Percentiles rank a stretch among this genome's conserved stretches.
phyloP scores from a whole-genome alignment of 2,888 invertebrate genomes.

The Andricus quercusramuli region DNA sequence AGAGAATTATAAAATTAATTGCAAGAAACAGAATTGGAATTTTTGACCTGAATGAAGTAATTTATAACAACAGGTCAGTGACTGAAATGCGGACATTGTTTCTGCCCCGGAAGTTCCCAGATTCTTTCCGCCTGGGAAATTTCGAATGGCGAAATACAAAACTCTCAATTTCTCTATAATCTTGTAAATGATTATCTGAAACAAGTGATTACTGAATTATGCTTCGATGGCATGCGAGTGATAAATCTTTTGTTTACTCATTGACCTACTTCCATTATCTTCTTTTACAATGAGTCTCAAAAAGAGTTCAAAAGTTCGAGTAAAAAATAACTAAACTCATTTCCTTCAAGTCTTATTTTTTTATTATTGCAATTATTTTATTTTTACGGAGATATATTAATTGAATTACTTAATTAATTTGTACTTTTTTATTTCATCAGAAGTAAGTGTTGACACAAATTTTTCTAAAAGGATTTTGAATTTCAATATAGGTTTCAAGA shows the following conservation, averaged over 20 bases:
- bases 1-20: neutral
- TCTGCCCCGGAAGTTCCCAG: neutral
- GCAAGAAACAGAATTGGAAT: neutral
- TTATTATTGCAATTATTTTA: neutral
- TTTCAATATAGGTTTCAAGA: neutral
- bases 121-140: slow-evolving; percentile 9
- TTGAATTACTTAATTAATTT: too few species aligned
- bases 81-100: slow-evolving; percentile 15
- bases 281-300: slow-evolving; percentile 4
- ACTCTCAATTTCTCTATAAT: slow-evolving; percentile 8
- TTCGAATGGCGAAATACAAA: slow-evolving; percentile 10
- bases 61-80: neutral
- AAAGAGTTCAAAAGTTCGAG: neutral
- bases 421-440: too few species aligned
- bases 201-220: neutral
- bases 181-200: slow-evolving; percentile 13
- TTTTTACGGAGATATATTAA: neutral
- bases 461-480: neutral
- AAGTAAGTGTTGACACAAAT: neutral
- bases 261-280: slow-evolving; percentile 16
- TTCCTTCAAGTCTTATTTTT: neutral
- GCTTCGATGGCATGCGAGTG: slow-evolving; percentile 1
- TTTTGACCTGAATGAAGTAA: too few species aligned
- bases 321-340: neutral
- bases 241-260: slow-evolving; percentile 25